Evolutionary conservation across 1,140 invertebrate species (phyloP).

Genomic region (Lasioglossum baleicum): DNA sequence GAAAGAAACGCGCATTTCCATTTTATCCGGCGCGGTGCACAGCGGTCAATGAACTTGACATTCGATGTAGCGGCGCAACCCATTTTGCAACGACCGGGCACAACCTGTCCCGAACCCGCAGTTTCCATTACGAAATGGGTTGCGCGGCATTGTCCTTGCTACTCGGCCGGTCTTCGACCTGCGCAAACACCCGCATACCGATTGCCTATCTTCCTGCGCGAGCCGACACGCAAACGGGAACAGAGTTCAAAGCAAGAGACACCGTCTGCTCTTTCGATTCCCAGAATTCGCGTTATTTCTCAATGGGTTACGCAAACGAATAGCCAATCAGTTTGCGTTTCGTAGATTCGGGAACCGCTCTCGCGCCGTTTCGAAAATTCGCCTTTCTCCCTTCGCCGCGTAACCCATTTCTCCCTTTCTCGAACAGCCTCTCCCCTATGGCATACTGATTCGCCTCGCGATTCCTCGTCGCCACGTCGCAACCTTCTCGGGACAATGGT

Average conservation of each 20-base stretch:
- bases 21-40: slow-evolving; percentile 42
- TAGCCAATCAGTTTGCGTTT: slow-evolving; percentile 8
- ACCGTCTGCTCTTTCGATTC: too few relatives aligned
- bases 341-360: background rate
- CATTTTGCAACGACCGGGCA: slow-evolving; percentile 76
- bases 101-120: slow-evolving; percentile 17
- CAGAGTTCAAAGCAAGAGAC: too few relatives aligned
- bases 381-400: slow-evolving; percentile 10
- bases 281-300: too few relatives aligned
- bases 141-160: slow-evolving; percentile 20
- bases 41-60: slow-evolving; percentile 72
- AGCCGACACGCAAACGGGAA: background rate
- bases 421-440: too few relatives aligned
- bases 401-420: slow-evolving; percentile 15
- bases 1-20: slow-evolving; percentile 28
- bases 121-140: slow-evolving; percentile 31
- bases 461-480: too few relatives aligned
- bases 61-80: slow-evolving; percentile 72
- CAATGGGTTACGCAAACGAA: slow-evolving; percentile 19
- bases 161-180: background rate
- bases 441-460: too few relatives aligned
- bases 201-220: background rate
- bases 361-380: slow-evolving; percentile 35
- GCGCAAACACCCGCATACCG: slow-evolving; percentile 26
- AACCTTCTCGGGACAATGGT: too few relatives aligned